Evolutionary conservation across 2,888 invertebrate genomes (phyloP), one percentile per base, ranked within the genome.

Genomic region (Ectemnius lituratus): DNA sequence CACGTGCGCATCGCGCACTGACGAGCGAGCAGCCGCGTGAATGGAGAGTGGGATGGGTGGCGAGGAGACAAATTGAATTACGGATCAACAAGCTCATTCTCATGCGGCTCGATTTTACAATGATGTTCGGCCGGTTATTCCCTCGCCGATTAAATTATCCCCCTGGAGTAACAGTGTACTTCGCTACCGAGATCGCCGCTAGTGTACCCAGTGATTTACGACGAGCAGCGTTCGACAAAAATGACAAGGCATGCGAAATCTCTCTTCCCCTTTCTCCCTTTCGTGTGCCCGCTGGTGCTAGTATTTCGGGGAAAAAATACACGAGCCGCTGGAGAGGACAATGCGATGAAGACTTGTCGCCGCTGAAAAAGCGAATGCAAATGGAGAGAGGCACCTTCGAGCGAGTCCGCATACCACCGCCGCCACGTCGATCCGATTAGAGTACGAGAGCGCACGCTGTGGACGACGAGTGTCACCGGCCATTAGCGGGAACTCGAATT

Each of bases 401-500:
- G 77, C 69, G 75, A 67, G 67, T 5, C 37, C 37, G 37, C 23
- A 37, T 8, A 11, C 37, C 37, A 37, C 37, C 5, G 37, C 23
- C 37, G 37, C 68, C 75, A 70, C 70, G 77, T 78, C 83, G 79
- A 79, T 83, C 76, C 78, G 84, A 84, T 80, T 84, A 83, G 78
- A 6, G 37, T 64, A 68, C 70, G 71, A 78, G 78, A 37, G 37
- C 67, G 70, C 70, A 68, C 78, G 45, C 73, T 68, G 69, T 67
- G 76, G 80, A 74, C 74, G 80, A 74, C 74, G 78, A 78, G 73
- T 84, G 80, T 82, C 83, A 81, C 78, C 80, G 76, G 72, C 80
- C 83, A 85, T 86, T 81, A 85, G 75, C 62, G 84, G 71, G 73
- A 72, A 79, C 84, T 86, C 81, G 79, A 85, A 85, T 86, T 86